A percentile compares a stretch with the other conserved stretches of the same genome.
phyloP scores from a whole-genome alignment of 2,113 vertebrate species.

The Mugil cephalus region DNA sequence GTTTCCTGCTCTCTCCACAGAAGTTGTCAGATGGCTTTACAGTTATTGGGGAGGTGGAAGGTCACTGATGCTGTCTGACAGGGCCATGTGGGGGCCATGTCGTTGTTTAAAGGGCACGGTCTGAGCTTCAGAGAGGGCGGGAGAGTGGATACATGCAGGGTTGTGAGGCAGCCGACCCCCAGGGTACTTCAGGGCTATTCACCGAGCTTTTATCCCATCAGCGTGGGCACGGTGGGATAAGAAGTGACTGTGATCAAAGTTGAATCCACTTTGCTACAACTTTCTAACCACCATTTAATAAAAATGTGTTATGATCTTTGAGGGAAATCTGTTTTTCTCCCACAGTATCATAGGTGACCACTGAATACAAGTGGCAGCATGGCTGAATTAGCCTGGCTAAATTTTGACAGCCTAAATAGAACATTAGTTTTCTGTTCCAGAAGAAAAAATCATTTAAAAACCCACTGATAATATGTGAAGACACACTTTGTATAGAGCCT shows the following conservation, averaged over 20 bases:
- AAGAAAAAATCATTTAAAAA: too few species aligned
- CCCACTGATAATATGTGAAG: too few species aligned
- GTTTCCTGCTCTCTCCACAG: conserved; percentile 35
- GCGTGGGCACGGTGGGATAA: conserved; percentile 22
- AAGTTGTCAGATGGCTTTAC: conserved; percentile 48
- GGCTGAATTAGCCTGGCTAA: too few species aligned
- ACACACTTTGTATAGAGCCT: too few species aligned
- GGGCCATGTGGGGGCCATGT: conserved; percentile 23
- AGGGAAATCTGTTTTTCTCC: too few species aligned
- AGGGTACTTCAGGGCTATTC: background rate
- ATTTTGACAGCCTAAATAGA: too few species aligned
- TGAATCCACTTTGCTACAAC: conserved; percentile 1
- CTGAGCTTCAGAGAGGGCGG: conserved; percentile 45
- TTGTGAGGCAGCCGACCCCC: conserved; percentile 17
- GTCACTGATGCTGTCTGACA: conserved; percentile 56
- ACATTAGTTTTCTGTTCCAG: too few species aligned
- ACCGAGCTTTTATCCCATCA: conserved; percentile 38
- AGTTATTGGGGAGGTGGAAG: conserved; percentile 45
- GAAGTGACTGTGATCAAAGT: conserved; percentile 38
- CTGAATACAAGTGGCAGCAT: too few species aligned
- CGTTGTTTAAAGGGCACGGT: conserved; percentile 49
- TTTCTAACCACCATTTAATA: too few species aligned
- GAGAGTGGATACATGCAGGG: conserved; percentile 7
- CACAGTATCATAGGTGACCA: too few species aligned
- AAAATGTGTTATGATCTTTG: too few species aligned